These are phyloP conservation scores for Pandemis cinnamomeana DNA, from an alignment of 2,888 invertebrate species.

Conservation along the genomic window DNA sequence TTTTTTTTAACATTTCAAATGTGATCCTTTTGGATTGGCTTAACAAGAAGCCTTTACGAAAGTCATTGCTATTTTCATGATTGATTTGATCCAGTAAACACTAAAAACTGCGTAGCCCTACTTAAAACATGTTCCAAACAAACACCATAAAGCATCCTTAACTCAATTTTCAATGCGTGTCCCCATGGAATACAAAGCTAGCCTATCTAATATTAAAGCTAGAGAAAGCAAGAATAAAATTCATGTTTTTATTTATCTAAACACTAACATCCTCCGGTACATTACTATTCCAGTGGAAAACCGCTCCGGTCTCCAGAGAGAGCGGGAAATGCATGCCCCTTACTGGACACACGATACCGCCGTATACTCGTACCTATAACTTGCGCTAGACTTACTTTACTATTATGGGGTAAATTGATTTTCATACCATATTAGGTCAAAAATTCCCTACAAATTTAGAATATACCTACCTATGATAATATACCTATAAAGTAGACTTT, in stretches of 20 bases:
- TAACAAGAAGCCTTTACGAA: too few relatives aligned
- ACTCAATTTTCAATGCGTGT: not conserved
- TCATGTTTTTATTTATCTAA: conserved; percentile 40
- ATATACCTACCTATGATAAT: not conserved
- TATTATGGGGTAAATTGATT: conserved; percentile 37
- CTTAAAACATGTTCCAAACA: not conserved
- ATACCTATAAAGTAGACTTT: too few relatives aligned
- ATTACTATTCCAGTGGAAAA: conserved; percentile 69
- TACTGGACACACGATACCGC: conserved; percentile 59
- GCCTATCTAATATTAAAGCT: conserved; percentile 36
- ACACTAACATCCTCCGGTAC: conserved; percentile 49
- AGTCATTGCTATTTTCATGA: not conserved
- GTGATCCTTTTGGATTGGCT: too few relatives aligned
- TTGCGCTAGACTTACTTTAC: conserved; percentile 20
- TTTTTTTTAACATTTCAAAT: too few relatives aligned
- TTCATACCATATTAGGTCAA: not conserved
- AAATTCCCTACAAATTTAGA: not conserved
- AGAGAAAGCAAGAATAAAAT: conserved; percentile 35
- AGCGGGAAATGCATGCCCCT: conserved; percentile 39
- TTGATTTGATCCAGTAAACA: too few relatives aligned
- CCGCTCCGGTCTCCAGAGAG: conserved; percentile 63
- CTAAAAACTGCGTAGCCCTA: not conserved
- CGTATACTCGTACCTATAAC: conserved; percentile 42
- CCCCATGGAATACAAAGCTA: conserved; percentile 22
- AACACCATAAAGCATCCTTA: not conserved